Evolutionary conservation across 2,113 vertebrate genomes (phyloP), one percentile per base, ranked within the genome.

Genomic region (Paratilapia polleni): DNA sequence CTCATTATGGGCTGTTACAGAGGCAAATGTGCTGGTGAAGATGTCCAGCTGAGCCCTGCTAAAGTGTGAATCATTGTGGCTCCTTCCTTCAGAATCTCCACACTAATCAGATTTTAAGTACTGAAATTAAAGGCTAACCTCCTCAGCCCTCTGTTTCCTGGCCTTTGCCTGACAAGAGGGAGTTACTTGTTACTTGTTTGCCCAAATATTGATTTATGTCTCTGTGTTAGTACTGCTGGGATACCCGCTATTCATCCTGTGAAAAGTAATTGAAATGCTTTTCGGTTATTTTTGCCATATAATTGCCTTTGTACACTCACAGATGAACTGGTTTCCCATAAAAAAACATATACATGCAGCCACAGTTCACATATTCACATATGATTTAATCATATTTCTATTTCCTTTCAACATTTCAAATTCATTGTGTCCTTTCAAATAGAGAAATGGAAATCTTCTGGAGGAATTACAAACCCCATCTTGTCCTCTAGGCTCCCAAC

Each of bases 151-250:
- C 49, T 59, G 10, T 56, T 75, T 74, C 60, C 62, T 70, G 68
- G 52, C 68, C 47, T 73, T 8, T 54, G 2, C 36, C 66, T 81
- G 52, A 38, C 41, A 78, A 36, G 41, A 75, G 59, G 34, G 52
- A 82, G 34, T 61, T 64, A 34, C 66, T 28, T 82, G 36, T 85
- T 83, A 66, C 19, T 74, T 82, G 60, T 81, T 86, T 79, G 59
- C 26, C 47, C 81, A 82, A 82, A 85, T 89, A 81, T 80, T 83
- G 74, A 91, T 93, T 85, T 66, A 57, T 62, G 75, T 92, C 60
- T 87, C 54, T 22, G 54, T 61, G 63, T 36, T 22, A 56, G 43
- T 47, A 10, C 24, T 83, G 43, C 59, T 63, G 63, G 3, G 4
- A 73, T 80, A 73, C 43, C 57, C 60, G 31, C 10, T 41, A 26